Conservation (phyloP, 64 coral and sea anemone genomes). For the Montipora foliosa region DNA sequence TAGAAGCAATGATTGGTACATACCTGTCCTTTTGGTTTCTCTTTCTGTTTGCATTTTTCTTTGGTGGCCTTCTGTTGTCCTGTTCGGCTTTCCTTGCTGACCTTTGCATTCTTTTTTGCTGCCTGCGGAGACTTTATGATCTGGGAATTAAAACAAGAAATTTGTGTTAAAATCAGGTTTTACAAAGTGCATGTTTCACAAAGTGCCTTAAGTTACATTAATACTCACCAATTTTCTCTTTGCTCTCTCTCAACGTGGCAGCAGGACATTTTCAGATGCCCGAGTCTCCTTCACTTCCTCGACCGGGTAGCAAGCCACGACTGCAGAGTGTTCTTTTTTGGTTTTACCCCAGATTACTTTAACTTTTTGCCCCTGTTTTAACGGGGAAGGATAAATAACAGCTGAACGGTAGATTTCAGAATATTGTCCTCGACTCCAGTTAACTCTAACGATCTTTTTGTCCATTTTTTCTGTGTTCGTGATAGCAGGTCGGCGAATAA, state of each 20-base stretch:
- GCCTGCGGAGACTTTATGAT: background rate
- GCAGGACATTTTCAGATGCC: background rate
- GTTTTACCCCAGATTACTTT: constrained; percentile 8
- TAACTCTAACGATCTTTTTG: background rate
- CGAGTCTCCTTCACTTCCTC: background rate
- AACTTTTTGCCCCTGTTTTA: background rate
- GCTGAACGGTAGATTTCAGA: background rate
- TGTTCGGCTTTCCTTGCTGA: background rate
- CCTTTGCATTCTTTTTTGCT: background rate
- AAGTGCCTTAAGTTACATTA: background rate
- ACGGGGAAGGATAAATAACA: background rate
- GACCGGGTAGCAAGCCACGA: background rate
- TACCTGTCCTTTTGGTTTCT: background rate
- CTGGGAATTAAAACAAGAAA: background rate
- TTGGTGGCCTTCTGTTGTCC: too few species aligned
- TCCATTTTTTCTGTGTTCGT: background rate
- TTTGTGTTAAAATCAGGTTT: background rate
- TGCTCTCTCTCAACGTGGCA: background rate
- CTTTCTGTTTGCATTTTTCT: background rate
- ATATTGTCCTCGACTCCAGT: background rate
- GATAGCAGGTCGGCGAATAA: too few species aligned
- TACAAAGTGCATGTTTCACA: background rate
- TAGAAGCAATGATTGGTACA: background rate
- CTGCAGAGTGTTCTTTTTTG: background rate
- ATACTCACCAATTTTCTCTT: constrained; percentile 12